Base-by-base conservation (phyloP, 1,140 invertebrate species). In the Caenorhabditis briggsae region DNA sequence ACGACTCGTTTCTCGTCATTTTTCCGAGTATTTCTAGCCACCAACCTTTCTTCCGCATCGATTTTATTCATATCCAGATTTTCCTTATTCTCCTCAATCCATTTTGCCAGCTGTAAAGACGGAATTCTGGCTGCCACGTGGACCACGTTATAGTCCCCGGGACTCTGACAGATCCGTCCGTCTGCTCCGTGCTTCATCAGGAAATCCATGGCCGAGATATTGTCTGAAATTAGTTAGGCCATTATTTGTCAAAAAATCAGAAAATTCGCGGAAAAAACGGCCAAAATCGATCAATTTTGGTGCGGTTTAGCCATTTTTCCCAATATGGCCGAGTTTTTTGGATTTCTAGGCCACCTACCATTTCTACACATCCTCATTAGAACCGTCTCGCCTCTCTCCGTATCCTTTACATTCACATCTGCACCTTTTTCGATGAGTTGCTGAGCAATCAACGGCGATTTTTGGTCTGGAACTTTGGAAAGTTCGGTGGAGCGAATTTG, bases 331-430 rank as follows among this genome's bases (percentile, higher is more conserved):
- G 41, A 65, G n/a, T 8, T 53, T 53, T 53, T 16, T 1, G n/a
- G 23, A 59, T 59, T 59, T 59, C n/a, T 12, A 41, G 61, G 33
- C 23, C 9, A 41, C 9, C 61, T 18, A 74, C 65, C 65, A 53
- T 50, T 78, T 16, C 70, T 50, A 23, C 70, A 78, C 70, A 78
- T 78, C 23, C 70, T 48, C 70, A 78, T 78, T 6, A 78, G 70
- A 50, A 78, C 50, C n/a, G 70, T 78, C 46, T 78, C 70, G 20
- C 70, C 70, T 78, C 70, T 50, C 14, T 50, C 70, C 3, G 6
- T 5, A 43, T 78, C 70, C 46, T 48, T 78, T 18, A 78, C 46
- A 78, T 78, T 78, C 43, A 78, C 70, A 50, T 78, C 46, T 6
- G 70, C 70, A 9, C 46, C 46, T 14, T 78, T 78, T 53, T 78